These are phyloP conservation scores for Bombyx mori DNA, from an alignment of 1,140 invertebrate genomes.

Conservation along the genomic window DNA sequence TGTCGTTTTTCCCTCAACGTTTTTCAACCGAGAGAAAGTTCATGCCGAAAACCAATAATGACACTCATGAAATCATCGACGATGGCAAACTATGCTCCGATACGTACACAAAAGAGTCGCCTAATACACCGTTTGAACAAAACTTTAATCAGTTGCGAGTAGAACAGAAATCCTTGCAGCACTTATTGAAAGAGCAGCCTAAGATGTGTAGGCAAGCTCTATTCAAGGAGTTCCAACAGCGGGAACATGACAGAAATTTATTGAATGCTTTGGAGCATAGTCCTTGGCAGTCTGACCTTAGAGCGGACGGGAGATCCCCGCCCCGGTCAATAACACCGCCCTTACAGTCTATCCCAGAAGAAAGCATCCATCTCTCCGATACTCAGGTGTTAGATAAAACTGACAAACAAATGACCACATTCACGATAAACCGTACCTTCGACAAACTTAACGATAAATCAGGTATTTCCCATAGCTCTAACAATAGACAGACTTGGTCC, in stretches of 20 bases:
- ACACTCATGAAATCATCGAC: slow-evolving; percentile 49
- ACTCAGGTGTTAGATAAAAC: slow-evolving; percentile 42
- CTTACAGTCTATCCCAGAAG: slow-evolving; percentile 64
- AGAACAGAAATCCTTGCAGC: slow-evolving; percentile 24
- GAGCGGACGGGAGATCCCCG: slow-evolving; percentile 41
- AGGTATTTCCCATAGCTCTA: background rate
- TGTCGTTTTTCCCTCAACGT: slow-evolving; percentile 61
- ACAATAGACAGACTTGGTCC: slow-evolving; percentile 40
- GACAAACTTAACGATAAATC: slow-evolving; percentile 1
- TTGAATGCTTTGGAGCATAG: slow-evolving; percentile 30
- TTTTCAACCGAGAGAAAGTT: slow-evolving; percentile 65
- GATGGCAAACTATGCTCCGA: slow-evolving; percentile 54
- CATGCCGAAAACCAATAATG: slow-evolving; percentile 43
- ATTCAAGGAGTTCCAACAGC: slow-evolving; percentile 44
- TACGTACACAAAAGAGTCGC: slow-evolving; percentile 67
- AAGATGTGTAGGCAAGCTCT: slow-evolving; percentile 49
- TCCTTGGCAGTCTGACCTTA: slow-evolving; percentile 43
- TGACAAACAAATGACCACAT: slow-evolving; percentile 39
- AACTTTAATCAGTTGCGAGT: slow-evolving; percentile 21
- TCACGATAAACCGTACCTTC: slow-evolving; percentile 47
- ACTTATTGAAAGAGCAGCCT: slow-evolving; percentile 31
- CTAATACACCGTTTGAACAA: slow-evolving; percentile 36
- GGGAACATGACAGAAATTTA: slow-evolving; percentile 27
- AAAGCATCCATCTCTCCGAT: slow-evolving; percentile 48
- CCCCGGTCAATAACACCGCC: slow-evolving; percentile 52